Evolutionary conservation across 2,113 vertebrate genomes (phyloP), one percentile per base, ranked within the genome.

Genomic region (Lepus europaeus): DNA sequence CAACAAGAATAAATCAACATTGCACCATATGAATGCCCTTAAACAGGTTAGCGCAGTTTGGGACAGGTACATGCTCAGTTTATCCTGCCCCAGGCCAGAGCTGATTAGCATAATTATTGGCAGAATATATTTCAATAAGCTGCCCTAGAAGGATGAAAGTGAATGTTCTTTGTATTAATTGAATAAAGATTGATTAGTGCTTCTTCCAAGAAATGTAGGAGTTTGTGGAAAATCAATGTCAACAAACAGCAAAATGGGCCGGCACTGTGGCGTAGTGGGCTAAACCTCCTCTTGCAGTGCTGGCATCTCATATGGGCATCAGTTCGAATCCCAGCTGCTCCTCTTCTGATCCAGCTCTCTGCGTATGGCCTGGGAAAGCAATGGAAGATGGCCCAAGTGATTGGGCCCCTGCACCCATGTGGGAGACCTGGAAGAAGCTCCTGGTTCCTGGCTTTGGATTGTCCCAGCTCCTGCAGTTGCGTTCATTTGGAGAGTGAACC

Each of bases 31-130:
- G 70, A 89, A 90, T 84, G 63, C 56, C n/a, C 89, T 96, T 88
- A 56, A 96, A 91, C 86, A 86, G 61, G 73, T 72, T 94, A 39
- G 51, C 85, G 66, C 79, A 83, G 23, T 94, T 96, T 83, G n/a
- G 59, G 79, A 3, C 63, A 89, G 82, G 73, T 68, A 93, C 56
- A 36, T 56, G 20, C 36, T 93, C 33, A 76, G 77, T 81, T 92
- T 56, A 85, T 90, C 20, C 36, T 95, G 63, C 36, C 70, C 77
- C 6, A 0, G 63, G n/a, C 19, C 73, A 94, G 27, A 90, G 23
- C 2, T 95, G 64, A 86, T 96, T 70, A 90, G 66, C 49, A 89
- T 19, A 94, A 90, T 94, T 82, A 95, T 79, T 66, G 61, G 45
- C 59, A 89, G 70, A 90, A 76, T 86, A 45, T 87, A 91, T 89